These are phyloP conservation scores for Neotoma lepida DNA, from an alignment of 2,113 vertebrate genomes.

Conservation along the genomic window DNA sequence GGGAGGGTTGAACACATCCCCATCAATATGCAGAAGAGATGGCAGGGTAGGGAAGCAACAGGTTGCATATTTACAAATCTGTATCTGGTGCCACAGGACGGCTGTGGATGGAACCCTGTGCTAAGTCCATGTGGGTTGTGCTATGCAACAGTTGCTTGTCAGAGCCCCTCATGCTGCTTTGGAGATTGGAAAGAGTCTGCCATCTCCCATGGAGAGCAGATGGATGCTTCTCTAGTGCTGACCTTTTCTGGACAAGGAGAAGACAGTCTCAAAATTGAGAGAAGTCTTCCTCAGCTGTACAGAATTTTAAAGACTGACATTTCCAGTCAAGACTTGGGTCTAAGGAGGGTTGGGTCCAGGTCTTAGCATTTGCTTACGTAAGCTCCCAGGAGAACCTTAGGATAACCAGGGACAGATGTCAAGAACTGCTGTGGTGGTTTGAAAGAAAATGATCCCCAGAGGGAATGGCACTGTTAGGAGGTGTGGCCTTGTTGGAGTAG, in stretches of 20 bases:
- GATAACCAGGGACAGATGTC: not conserved
- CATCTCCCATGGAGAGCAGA: not conserved
- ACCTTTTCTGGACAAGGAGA: not conserved
- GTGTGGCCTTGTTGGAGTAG: too few relatives aligned
- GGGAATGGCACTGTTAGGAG: too few relatives aligned
- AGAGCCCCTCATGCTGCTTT: not conserved
- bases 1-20: not conserved
- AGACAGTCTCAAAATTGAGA: not conserved
- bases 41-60: not conserved
- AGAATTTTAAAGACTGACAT: not conserved
- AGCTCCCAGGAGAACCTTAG: not conserved
- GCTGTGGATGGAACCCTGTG: not conserved
- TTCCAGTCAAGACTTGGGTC: not conserved
- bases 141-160: too few relatives aligned
- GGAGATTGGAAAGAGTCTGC: not conserved
- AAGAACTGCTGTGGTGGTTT: not conserved
- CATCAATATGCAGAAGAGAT: not conserved
- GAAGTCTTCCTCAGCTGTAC: not conserved
- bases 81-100: not conserved
- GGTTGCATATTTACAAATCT: not conserved
- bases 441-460: too few relatives aligned
- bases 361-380: not conserved
- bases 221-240: not conserved
- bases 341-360: not conserved
- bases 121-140: not conserved